phyloP scores from a whole-genome alignment of 2,888 invertebrate genomes.

The Amblyjoppa proteus region DNA sequence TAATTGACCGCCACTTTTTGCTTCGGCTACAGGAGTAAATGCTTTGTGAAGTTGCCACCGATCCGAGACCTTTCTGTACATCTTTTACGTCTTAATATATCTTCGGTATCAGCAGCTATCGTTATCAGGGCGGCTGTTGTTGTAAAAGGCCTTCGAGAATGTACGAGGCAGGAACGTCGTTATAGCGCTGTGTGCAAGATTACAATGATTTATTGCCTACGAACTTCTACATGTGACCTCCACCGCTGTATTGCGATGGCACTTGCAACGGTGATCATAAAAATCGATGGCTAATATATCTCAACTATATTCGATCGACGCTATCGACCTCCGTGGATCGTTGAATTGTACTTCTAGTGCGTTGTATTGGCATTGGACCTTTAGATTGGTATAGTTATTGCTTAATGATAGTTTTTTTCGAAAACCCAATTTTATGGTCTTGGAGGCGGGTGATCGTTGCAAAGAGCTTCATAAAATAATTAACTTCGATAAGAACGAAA shows the following conservation, averaged over 20 bases:
- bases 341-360: constrained; percentile 71
- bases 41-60: not conserved
- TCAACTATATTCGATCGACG: constrained; percentile 2
- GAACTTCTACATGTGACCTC: constrained; percentile 53
- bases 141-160: not conserved
- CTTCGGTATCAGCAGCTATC: constrained; percentile 1
- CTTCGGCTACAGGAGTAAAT: constrained; percentile 19
- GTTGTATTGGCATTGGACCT: constrained; percentile 74
- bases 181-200: not conserved
- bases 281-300: constrained; percentile 15
- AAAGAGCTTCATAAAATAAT: constrained; percentile 23
- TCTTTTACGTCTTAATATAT: not conserved
- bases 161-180: not conserved
- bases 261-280: constrained; percentile 50
- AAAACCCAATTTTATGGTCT: constrained; percentile 18
- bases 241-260: constrained; percentile 45
- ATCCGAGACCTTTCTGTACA: not conserved
- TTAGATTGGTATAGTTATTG: constrained; percentile 61
- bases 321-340: not conserved
- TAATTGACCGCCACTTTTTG: constrained; percentile 16
- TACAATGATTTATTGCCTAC: constrained; percentile 40
- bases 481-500: constrained; percentile 10
- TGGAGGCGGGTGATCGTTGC: constrained; percentile 3
- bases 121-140: not conserved
- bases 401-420: constrained; percentile 12